Percentiles rank a stretch among this genome's conserved stretches.
phyloP scores from a whole-genome alignment of 2,113 vertebrate species.

The Nothoprocta pentlandii region DNA sequence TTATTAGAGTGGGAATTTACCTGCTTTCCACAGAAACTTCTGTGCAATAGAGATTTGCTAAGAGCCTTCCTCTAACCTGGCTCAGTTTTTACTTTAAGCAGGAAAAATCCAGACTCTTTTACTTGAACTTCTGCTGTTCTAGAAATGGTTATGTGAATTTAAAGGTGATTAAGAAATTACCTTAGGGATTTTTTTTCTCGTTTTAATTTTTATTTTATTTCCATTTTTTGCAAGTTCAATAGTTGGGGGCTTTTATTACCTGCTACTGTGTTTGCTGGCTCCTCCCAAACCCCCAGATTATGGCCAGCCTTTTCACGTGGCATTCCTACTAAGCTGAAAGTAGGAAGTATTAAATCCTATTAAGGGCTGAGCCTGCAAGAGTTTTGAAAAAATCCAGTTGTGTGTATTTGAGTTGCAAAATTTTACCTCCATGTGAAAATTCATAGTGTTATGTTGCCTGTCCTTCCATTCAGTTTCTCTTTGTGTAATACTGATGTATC shows the following conservation, averaged over 20 bases:
- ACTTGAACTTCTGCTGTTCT: background rate
- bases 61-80: background rate
- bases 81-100: background rate
- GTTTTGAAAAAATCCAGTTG: background rate
- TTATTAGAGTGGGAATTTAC: background rate
- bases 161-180: background rate
- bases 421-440: background rate
- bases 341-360: background rate
- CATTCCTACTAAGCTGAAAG: background rate
- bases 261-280: background rate
- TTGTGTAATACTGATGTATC: fast-evolving
- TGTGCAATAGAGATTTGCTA: background rate
- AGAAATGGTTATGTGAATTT: background rate
- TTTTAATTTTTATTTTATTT: background rate
- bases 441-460: fast-evolving
- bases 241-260: background rate
- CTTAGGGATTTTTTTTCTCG: fast-evolving
- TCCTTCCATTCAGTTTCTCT: background rate
- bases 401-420: background rate
- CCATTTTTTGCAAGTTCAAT: background rate
- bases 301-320: background rate
- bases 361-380: fast-evolving
- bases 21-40: background rate
- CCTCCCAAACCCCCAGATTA: background rate
- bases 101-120: background rate